These are phyloP conservation scores for Trachythela sp. DNA, from an alignment of 64 coral and sea anemone species.

Conservation along the genomic window DNA sequence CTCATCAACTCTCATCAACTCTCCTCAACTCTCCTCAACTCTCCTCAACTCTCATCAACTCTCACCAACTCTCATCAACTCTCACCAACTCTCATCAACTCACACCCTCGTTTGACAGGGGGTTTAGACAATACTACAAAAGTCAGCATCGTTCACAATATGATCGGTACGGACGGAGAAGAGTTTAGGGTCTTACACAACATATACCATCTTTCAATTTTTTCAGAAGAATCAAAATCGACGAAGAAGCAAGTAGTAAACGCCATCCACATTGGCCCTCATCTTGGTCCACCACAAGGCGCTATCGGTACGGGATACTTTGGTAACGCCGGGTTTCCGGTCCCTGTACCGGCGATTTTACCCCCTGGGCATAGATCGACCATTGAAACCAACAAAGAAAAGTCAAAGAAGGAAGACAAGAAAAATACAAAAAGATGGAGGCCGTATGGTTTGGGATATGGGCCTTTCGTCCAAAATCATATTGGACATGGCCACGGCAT, in stretches of 20 bases:
- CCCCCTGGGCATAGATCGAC: background rate
- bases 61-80: no score
- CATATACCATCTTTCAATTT: background rate
- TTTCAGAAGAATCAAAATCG: conserved; percentile 4
- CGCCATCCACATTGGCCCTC: background rate
- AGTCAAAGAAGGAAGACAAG: background rate
- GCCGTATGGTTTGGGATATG: background rate
- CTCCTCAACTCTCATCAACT: no score
- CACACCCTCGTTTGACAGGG: no score
- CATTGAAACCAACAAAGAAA: background rate
- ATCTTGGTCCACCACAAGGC: background rate
- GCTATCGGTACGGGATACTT: background rate
- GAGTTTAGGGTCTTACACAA: background rate
- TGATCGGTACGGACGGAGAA: background rate
- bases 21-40: no score
- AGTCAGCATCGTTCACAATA: background rate
- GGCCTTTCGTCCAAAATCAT: background rate
- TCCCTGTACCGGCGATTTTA: background rate
- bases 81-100: no score
- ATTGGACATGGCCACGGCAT: background rate
- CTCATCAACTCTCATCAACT: no score
- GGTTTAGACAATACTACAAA: background rate
- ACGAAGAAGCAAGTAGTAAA: conserved; percentile 19
- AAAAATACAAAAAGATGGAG: background rate
- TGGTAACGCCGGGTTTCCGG: background rate